Conservation (phyloP, 1,140 invertebrate genomes). For the Apis cerana region DNA sequence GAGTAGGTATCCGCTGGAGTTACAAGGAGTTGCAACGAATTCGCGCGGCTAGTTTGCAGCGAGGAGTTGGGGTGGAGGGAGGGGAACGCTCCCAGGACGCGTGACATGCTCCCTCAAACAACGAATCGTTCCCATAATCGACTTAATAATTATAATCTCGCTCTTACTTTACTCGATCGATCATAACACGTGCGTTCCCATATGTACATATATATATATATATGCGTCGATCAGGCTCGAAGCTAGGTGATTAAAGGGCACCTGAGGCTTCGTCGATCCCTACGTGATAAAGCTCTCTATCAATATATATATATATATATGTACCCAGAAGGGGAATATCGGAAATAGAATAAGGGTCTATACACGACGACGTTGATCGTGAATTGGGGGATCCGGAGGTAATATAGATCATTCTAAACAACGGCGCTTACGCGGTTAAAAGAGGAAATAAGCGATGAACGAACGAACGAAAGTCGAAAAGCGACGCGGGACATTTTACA, state of each 20-base stretch:
- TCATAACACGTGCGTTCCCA: not conserved
- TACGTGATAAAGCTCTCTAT: slow-evolving; percentile 15
- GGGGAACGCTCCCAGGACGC: not conserved
- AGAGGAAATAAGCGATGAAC: too few species aligned
- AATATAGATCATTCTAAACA: not conserved
- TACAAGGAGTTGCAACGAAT: not conserved
- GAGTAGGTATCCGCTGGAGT: not conserved
- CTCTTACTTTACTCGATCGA: not conserved
- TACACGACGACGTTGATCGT: not conserved
- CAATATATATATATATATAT: not conserved
- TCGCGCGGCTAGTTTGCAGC: not conserved
- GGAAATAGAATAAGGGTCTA: slow-evolving; percentile 33
- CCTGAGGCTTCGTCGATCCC: not conserved
- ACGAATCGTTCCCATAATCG: too few species aligned
- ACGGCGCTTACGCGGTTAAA: not conserved
- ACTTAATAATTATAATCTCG: too few species aligned
- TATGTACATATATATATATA: too few species aligned
- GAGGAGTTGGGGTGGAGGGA: not conserved
- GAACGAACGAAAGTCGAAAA: not conserved
- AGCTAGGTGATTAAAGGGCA: slow-evolving; percentile 15
- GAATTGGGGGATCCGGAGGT: not conserved
- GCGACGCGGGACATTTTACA: slow-evolving; percentile 1
- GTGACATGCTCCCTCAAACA: too few species aligned
- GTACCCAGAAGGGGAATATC: not conserved
- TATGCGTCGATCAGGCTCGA: too few species aligned